A percentile compares a stretch with the other conserved stretches of the same genome.
Conservation (phyloP, 2,113 vertebrate genomes). For the Muntiacus reevesi region DNA sequence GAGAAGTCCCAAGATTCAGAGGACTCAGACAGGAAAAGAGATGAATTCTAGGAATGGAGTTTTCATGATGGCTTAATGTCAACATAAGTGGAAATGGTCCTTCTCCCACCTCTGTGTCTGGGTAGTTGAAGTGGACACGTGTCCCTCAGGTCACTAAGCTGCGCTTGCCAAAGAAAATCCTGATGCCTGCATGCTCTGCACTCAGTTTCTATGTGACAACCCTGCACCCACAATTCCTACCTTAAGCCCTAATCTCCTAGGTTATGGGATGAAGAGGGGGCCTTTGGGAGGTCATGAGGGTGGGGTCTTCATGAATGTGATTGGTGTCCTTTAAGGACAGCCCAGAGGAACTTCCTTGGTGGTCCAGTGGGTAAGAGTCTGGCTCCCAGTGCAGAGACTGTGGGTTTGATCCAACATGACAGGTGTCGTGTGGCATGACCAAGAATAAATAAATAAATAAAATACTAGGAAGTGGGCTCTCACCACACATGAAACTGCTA, state of each 20-base stretch:
- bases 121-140: neutral
- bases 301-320: too few species aligned
- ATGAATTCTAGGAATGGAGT: neutral
- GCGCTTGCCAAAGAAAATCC: neutral
- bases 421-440: neutral
- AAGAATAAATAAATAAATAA: neutral
- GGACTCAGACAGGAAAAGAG: neutral
- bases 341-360: neutral
- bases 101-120: neutral
- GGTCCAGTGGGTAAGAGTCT: neutral
- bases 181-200: too few species aligned
- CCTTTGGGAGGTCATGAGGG: neutral
- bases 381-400: neutral
- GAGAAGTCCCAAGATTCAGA: neutral
- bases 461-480: neutral
- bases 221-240: neutral
- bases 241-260: neutral
- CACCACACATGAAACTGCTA: neutral
- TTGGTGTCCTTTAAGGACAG: neutral
- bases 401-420: neutral
- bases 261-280: neutral
- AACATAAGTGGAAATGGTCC: too few species aligned
- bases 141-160: neutral
- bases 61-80: neutral
- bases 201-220: neutral